Base-by-base conservation (phyloP, 2,888 invertebrate genomes). In the Dynastes hyllus region DNA sequence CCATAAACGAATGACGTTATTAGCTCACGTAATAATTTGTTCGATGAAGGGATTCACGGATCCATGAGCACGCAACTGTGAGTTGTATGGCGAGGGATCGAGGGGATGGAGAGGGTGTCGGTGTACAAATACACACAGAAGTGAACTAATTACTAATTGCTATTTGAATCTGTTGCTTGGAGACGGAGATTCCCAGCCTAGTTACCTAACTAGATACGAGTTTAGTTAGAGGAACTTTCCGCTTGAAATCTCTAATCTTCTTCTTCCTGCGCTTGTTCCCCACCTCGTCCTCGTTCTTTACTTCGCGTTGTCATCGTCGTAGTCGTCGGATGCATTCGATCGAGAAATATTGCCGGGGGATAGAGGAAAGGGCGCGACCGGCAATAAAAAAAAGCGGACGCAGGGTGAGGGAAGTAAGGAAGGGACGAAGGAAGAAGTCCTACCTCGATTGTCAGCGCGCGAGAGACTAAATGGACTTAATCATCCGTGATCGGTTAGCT, bases 81-180 rank as follows among this genome's bases (percentile, higher is more conserved):
- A 22, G 22, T 2, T 16, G 16, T 22, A 58, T 8, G 22, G 55
- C 5, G 55, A 9, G n/a, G 22, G 55, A 4, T 37, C 3, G 32
- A 37, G 32, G 32, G 32, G 32, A 22, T 5, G 55, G 55, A 8
- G 22, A 82, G 84, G 84, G 85, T 83, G 85, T 83, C 83, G 85
- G 85, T 86, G 84, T 85, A 84, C 85, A 85, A 86, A 86, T 86
- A 84, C 83, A 84, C 83, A 85, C 83, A 85, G 85, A 87, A 87
- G 87, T 86, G 87, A 84, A 83, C 85, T 87, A 87, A 88, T 88
- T 87, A 87, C 87, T 88, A 88, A 88, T 88, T 88, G 86, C 86
- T 82, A 86, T 87, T 86, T 87, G 86, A 87, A 85, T 84, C 84
- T 84, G 87, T 86, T 86, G 87, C 87, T 86, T 84, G 83, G 86